phyloP scores from a whole-genome alignment of 1,140 invertebrate species.

The Achatina immaculata region DNA sequence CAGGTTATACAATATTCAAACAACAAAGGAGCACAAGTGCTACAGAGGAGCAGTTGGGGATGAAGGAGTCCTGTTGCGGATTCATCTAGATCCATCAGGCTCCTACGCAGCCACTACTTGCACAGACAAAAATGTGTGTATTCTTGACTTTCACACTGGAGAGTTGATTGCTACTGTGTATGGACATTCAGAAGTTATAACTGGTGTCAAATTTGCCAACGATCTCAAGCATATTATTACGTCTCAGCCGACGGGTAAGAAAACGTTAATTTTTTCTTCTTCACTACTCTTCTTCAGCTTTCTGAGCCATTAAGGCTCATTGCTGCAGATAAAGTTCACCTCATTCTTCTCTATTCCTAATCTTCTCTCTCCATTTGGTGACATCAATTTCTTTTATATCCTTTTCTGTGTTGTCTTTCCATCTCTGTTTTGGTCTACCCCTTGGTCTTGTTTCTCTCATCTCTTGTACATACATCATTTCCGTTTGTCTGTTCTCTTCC shows the following conservation, averaged over 20 bases:
- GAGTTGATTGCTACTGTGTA: conserved; percentile 95
- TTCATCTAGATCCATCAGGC: conserved; percentile 88
- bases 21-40: conserved; percentile 91
- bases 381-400: no score
- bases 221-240: conserved; percentile 92
- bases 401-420: no score
- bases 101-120: conserved; percentile 94
- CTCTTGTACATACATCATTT: no score
- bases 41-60: conserved; percentile 93
- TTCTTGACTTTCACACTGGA: conserved; percentile 94
- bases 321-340: no score
- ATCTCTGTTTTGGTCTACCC: no score
- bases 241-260: conserved; percentile 82
- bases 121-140: conserved; percentile 93
- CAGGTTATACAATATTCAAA: conserved; percentile 87
- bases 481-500: no score
- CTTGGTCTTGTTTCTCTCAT: no score
- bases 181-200: conserved; percentile 94
- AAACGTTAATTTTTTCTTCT: no score
- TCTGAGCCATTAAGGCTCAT: no score
- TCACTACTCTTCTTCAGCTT: no score
- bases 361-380: no score
- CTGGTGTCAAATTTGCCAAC: conserved; percentile 87
- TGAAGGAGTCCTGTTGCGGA: conserved; percentile 93
- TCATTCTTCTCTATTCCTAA: no score